Conservation (phyloP, 2,888 invertebrate genomes). For the Clanis bilineata region DNA sequence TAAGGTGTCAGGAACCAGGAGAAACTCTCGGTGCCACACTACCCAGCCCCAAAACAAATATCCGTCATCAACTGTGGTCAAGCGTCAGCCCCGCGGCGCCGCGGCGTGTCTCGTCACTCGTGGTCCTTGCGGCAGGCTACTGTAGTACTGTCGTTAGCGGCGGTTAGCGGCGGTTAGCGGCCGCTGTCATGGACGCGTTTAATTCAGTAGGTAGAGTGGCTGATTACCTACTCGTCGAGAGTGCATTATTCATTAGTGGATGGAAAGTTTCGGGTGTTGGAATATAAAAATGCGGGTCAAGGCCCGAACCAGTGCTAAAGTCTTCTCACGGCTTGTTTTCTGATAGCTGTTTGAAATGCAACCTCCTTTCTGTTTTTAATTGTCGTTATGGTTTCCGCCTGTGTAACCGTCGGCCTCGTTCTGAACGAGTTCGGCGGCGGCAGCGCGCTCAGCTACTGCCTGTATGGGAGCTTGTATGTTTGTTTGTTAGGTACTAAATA, state of each 20-base stretch:
- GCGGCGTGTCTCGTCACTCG: neutral
- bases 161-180: neutral
- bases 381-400: conserved; percentile 42
- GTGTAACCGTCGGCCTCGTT: conserved; percentile 18
- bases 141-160: too few relatives aligned
- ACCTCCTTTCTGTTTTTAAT: conserved; percentile 56
- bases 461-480: neutral
- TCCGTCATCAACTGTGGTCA: too few relatives aligned
- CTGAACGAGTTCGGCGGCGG: neutral
- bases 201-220: conserved; percentile 32
- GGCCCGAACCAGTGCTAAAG: conserved; percentile 35
- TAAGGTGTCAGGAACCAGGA: too few relatives aligned
- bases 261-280: conserved; percentile 61
- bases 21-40: too few relatives aligned
- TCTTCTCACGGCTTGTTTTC: conserved; percentile 33
- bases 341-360: conserved; percentile 45
- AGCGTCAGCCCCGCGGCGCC: neutral
- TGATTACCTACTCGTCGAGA: conserved; percentile 31
- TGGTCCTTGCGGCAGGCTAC: neutral
- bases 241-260: conserved; percentile 55
- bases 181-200: conserved; percentile 18
- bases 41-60: too few relatives aligned
- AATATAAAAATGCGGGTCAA: conserved; percentile 63
- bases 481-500: neutral
- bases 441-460: neutral